Evolutionary conservation across 23 tunicate genomes (phyloP), one percentile per base, ranked within the genome.

Genomic region (Styela plicata): DNA sequence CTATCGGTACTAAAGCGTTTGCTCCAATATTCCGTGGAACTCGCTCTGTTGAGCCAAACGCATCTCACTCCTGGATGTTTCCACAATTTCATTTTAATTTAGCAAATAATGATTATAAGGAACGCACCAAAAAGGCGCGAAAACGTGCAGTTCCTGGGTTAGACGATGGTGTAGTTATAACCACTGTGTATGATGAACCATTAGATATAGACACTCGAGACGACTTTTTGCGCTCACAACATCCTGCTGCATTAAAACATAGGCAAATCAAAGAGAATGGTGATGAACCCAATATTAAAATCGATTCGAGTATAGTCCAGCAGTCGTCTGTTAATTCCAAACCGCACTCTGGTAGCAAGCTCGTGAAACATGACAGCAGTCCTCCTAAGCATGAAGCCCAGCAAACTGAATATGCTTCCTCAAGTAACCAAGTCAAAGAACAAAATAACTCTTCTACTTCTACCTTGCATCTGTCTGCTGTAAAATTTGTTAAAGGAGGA

Each of bases 101-200:
- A 25, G n/a, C 85, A 32, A 18, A 44, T 63, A 31, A 73, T 2
- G 24, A 22, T 22, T 78, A 31, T 53, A 35, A 74, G 63, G 69
- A 89, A 18, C 24, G 67, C 1, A 67, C 79, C 21, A 63, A 64
- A 44, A 3, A 20, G 17, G 29, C 32, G 44, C 69, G 96, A 34
- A n/a, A 57, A 31, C 52, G 36, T 0, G 69, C 69, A 18, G 82
- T 86, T 2, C 92, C 97, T 24, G 92, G 92, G 27, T 19, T 57
- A 29, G 77, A 64, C 2, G 97, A 92, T 57, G 97, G 97, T 3
- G 66, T 92, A 35, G 91, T 86, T 1, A 84, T 92, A 57, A 83
- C 97, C 1, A 92, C 97, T 17, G 53, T 26, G n/a, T 92, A 83
- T 57, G 97, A 92, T 53, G 83, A 79, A 2, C 92, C 92, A n/a